Base-by-base conservation (phyloP, 2,888 invertebrate genomes). In the Caenorhabditis wallacei region DNA sequence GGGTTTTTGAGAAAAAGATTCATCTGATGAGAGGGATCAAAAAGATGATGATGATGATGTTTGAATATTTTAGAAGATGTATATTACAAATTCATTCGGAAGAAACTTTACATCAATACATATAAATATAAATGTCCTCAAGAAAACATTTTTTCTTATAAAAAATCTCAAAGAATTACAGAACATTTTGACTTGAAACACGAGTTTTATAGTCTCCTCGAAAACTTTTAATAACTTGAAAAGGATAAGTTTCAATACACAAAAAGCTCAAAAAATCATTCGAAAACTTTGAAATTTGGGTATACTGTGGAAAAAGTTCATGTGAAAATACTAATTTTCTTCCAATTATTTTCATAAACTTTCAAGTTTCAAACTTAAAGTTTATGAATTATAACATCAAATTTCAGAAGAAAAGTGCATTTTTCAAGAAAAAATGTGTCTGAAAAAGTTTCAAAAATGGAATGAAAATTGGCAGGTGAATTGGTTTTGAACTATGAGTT, bases 51-150 rank as follows among this genome's bases (percentile, higher is more conserved):
- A 40, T 10, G 22, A 22, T 57, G 40, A 40, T 13, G 40, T 40
- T 16, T 40, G 40, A 51, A 24, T 53, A 53, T 24, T 53, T 24
- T 4, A 40, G 13, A 64, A 46, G 64, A 64, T 46, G 64, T 20
- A 24, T 53, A 46, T 63, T 46, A 63, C 18, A 48, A 24, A 63
- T 48, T 48, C 46, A 48, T 43, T 43, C 18, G 13, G 8, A 13
- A 8, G 18, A 18, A 18, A 48, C 46, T 48, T 7, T 48, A 18
- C 46, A 48, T 48, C 18, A 48, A 48, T 48, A 18, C 18, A n/a
- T 18, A 13, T 10, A 40, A 8, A 13, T 40, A 10, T 40, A 10
- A 35, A 35, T n/a, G n/a, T n/a, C n/a, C n/a, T 43, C 43, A 43
- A 16, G 13, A 5, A 43, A 5, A 3, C 5, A 8, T 8, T 43